Evolutionary conservation across 2,888 invertebrate genomes (phyloP).

Genomic region (Pristionchus exspectatus): DNA sequence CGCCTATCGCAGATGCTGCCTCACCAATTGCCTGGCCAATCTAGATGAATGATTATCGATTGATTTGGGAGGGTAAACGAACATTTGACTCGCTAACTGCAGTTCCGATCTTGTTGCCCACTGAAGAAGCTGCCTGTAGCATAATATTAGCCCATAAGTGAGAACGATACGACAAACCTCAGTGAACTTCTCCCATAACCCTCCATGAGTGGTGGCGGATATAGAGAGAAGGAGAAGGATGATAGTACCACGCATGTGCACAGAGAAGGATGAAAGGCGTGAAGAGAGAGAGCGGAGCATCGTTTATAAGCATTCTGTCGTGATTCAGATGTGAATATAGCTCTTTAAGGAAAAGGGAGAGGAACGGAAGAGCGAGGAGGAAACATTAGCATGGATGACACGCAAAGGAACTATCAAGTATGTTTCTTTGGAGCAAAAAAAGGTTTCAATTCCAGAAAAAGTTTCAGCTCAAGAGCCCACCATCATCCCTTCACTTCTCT

Average conservation of each 20-base stretch:
- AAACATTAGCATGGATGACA: background rate
- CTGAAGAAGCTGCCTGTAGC: background rate
- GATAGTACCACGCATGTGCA: constrained; percentile 9
- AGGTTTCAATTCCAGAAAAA: background rate
- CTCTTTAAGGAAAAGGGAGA: constrained; percentile 25
- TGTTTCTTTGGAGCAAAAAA: background rate
- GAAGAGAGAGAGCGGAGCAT: constrained; percentile 16
- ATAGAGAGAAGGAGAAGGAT: constrained; percentile 30
- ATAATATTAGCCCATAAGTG: background rate
- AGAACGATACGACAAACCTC: background rate
- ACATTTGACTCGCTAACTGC: background rate
- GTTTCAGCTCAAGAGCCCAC: background rate
- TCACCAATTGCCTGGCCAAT: constrained; percentile 1
- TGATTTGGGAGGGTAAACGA: background rate
- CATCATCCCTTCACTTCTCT: background rate
- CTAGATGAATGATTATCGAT: background rate
- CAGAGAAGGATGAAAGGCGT: constrained; percentile 24
- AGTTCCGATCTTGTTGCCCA: background rate
- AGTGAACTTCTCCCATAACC: background rate
- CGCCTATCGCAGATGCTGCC: background rate
- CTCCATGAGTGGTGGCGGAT: background rate
- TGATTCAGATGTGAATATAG: constrained; percentile 35
- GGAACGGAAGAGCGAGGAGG: background rate
- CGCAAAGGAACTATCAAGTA: background rate
- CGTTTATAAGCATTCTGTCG: constrained; percentile 24